Evolutionary conservation across 1,140 invertebrate genomes (phyloP).

Genomic region (Drosophila parabipectinata): DNA sequence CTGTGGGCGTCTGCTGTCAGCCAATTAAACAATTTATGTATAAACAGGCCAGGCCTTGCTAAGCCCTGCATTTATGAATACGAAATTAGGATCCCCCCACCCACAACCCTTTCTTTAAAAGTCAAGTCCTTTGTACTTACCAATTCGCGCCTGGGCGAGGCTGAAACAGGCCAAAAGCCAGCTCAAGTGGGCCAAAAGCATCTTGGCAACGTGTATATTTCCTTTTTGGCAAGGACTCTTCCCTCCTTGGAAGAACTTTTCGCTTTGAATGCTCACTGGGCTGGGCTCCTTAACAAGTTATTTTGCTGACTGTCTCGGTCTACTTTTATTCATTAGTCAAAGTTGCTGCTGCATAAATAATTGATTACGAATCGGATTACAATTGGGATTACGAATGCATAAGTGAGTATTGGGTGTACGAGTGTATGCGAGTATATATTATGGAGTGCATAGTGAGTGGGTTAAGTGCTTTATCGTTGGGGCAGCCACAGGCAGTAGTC

Average conservation of each 20-base stretch:
- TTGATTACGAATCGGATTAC: constrained; percentile 66
- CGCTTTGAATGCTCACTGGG: constrained; percentile 19
- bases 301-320: constrained; percentile 26
- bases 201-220: constrained; percentile 21
- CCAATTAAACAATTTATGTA: constrained; percentile 80
- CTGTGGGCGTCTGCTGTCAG: constrained; percentile 49
- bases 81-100: constrained; percentile 52
- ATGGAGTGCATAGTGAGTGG: constrained; percentile 1
- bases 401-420: constrained; percentile 11
- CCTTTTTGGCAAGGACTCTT: constrained; percentile 8
- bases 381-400: constrained; percentile 43
- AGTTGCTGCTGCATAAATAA: constrained; percentile 77
- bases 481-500: constrained; percentile 52
- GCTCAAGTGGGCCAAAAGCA: constrained; percentile 59
- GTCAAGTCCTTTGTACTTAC: constrained; percentile 54
- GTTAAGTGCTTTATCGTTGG: constrained; percentile 13
- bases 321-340: constrained; percentile 81
- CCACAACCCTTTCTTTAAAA: background rate
- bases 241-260: constrained; percentile 51
- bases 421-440: constrained; percentile 8
- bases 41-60: constrained; percentile 52
- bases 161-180: constrained; percentile 56
- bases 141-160: constrained; percentile 69
- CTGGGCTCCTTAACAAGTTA: constrained; percentile 1
- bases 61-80: constrained; percentile 79